These are phyloP conservation scores for Drosophila pegasa DNA, from an alignment of 2,888 invertebrate species.

Conservation along the genomic window DNA sequence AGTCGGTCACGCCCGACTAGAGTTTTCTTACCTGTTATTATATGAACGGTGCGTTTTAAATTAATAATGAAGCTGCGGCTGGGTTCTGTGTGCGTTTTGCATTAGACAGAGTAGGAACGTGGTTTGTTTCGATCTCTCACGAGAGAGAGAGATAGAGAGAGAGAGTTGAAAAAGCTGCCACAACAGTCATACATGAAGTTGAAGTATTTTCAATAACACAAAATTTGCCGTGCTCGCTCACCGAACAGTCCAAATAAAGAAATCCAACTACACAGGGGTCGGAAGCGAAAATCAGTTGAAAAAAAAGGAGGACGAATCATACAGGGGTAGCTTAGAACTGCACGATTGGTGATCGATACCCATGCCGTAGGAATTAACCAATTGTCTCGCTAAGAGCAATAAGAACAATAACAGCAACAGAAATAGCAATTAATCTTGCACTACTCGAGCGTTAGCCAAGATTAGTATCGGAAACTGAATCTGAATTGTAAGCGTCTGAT, in stretches of 20 bases:
- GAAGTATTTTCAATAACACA: conserved; percentile 30
- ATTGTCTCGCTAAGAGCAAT: neutral
- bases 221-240: conserved; percentile 53
- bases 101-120: too few species aligned
- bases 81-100: conserved; percentile 5
- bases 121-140: too few species aligned
- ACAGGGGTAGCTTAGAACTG: neutral
- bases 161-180: conserved; percentile 42
- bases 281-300: neutral
- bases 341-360: neutral
- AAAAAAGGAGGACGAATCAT: neutral
- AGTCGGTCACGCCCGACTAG: too few species aligned
- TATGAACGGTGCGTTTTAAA: conserved; percentile 81
- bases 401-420: neutral
- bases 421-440: neutral
- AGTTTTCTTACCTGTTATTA: too few species aligned
- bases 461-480: neutral
- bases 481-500: neutral
- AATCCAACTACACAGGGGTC: neutral
- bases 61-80: conserved; percentile 71
- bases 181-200: conserved; percentile 36
- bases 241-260: conserved; percentile 26
- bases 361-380: conserved; percentile 4
- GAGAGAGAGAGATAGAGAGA: neutral
- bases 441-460: neutral